Base-by-base conservation (phyloP, 1,140 invertebrate species). In the Drosophila willistoni region DNA sequence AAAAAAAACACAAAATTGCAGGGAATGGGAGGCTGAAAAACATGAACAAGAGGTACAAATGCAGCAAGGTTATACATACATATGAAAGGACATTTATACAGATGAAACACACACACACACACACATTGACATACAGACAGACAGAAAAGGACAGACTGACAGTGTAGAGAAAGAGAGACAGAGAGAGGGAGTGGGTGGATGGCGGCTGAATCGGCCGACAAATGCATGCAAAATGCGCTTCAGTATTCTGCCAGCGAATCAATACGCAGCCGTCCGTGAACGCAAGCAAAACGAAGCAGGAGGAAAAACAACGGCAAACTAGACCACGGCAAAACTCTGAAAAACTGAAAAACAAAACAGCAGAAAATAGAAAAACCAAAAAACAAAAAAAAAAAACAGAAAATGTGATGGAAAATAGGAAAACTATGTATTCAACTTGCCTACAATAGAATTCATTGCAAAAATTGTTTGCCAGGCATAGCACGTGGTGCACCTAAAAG, bases 181-280 rank as follows among this genome's bases (percentile, higher is more conserved):
- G 19, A 22, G 9, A 22, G 17, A 22, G 9, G 14, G 3, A 51
- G 17, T 22, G 44, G 7, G 17, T 10, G 17, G 10, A 7, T 12
- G 44, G 19, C 44, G 19, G 44, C 19, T 22, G 44, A 47, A 51
- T 12, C 17, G 81, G 44, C 70, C 71, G 71, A 73, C 68, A 81
- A 81, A 85, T 84, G 73, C 77, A 67, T 51, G 17, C 60, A 77
- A 85, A 84, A 78, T 86, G 78, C 81, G 81, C 86, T 77, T 54
- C 60, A 73, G 57, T 39, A 62, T 29, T 62, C 66, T 42, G 63
- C 56, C 69, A 75, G 79, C 83, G 76, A 86, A 86, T 86, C 82
- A 86, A 86, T 86, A 79, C 60, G 66, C 75, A 74, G 67, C 55
- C 55, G 61, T 60, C 51, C 33, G 36, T 66, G 74, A 75, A 76